Base-by-base conservation (phyloP, 2,113 vertebrate genomes). In the Thamnophis sirtalis region DNA sequence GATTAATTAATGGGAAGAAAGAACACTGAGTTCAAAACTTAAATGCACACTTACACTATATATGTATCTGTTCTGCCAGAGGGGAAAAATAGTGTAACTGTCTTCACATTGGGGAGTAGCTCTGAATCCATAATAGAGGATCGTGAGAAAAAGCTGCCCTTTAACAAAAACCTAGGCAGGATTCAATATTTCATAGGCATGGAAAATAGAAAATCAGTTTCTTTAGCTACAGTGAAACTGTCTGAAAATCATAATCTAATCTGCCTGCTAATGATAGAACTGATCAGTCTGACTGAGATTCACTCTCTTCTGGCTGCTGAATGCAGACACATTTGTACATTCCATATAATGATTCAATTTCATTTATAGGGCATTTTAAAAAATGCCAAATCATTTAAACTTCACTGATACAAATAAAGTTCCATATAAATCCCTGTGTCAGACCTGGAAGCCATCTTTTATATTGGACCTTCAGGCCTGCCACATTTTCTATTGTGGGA, bases 331-430 rank as follows among this genome's bases (percentile, higher is more conserved):
- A 73, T 88, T 73, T 88, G 51, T 38, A 33, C 17, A 38, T 80
- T 73, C 4, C 15, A 54, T 54, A 33, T 88, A n/a, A 91, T 80
- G 38, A 48, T 48, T 91, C 85, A 73, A 88, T 33, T 92, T 92
- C 50, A 80, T 88, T 88, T 55, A 73, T 53, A 80, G 24, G 63
- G 63, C 63, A 84, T 87, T 48, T 33, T 24, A 55, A 87, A 91
- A 88, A 54, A 88, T 92, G 33, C 91, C 91, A 88, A 84, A 88
- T 49, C 9, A 17, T 88, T 91, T 92, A 87, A 21, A 88, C n/a
- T 54, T 22, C 51, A 28, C 50, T 60, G 38, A 60, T 60, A 91
- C 51, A 48, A 60, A 4, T 53, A 60, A 87, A 50, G 21, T 55
- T 51, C 11, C 51, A 80, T 56, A 28, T 51, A 92, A 73, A 5